phyloP scores from a whole-genome alignment of 1,140 invertebrate genomes.

The Drosophila mayri region DNA sequence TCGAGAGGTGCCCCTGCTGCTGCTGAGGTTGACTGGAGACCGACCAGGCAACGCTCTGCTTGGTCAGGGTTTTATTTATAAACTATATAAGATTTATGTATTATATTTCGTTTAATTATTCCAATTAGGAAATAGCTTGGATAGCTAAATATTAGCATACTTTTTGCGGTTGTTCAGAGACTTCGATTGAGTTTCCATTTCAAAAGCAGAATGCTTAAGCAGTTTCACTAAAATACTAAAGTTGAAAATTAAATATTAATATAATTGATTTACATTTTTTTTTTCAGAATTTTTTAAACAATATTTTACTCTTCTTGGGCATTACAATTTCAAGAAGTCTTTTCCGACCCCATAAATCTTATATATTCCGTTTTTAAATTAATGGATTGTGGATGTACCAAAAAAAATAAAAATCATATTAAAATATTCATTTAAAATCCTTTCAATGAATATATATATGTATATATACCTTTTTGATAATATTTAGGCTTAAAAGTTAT shows the following conservation, averaged over 20 bases:
- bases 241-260: neutral
- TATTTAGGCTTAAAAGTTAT: too few species aligned
- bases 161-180: neutral
- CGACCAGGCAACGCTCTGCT: neutral
- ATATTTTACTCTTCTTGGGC: too few species aligned
- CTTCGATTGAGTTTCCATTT: neutral
- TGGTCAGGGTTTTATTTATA: neutral
- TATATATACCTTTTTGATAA: too few species aligned
- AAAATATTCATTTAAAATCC: neutral
- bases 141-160: neutral
- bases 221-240: neutral
- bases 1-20: neutral
- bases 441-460: too few species aligned
- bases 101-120: neutral
- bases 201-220: rapidly evolving
- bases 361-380: too few species aligned
- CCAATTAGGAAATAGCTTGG: neutral
- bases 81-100: too few species aligned
- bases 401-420: too few species aligned
- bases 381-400: too few species aligned
- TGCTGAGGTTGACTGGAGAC: neutral
- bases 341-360: too few species aligned
- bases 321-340: too few species aligned
- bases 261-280: too few species aligned
- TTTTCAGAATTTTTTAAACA: too few species aligned